Percentiles rank a stretch among this genome's conserved stretches.
Conservation (phyloP, 2,113 vertebrate genomes). For the Stigmatopora nigra region DNA sequence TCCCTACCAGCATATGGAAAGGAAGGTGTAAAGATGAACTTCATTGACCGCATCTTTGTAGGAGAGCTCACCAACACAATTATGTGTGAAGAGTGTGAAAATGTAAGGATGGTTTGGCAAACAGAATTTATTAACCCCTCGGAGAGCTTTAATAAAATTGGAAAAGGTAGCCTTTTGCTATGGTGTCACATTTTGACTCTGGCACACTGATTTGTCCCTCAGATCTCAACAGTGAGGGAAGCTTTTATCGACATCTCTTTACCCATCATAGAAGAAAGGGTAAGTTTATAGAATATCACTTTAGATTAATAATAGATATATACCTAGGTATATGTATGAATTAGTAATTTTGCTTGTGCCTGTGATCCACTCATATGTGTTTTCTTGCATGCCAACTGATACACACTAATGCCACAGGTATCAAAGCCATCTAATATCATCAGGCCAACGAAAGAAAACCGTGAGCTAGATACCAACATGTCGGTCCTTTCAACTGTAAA, state of each 20-base stretch:
- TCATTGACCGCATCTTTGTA: constrained; percentile 95
- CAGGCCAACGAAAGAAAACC: constrained; percentile 73
- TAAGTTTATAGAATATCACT: constrained; percentile 55
- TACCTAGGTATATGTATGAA: not conserved
- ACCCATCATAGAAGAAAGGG: constrained; percentile 96
- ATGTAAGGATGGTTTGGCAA: constrained; percentile 76
- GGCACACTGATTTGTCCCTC: constrained; percentile 40
- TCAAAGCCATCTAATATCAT: constrained; percentile 84
- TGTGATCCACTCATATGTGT: not conserved
- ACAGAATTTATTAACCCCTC: not conserved
- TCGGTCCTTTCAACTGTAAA: constrained; percentile 49
- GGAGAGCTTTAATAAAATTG: not conserved
- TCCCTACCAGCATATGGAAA: constrained; percentile 83
- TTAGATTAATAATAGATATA: not conserved
- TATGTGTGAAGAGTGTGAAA: constrained; percentile 98
- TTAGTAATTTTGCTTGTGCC: not conserved
- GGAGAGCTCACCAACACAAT: constrained; percentile 97
- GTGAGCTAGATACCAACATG: constrained; percentile 65
- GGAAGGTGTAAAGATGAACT: constrained; percentile 97
- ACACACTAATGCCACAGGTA: constrained; percentile 64
- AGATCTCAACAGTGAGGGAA: constrained; percentile 94
- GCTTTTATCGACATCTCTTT: constrained; percentile 97
- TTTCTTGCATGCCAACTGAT: not conserved
- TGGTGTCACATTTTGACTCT: not conserved
- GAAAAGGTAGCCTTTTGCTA: not conserved